Conservation (phyloP, 2,888 invertebrate genomes). For the Alviniconcha strummeri region DNA sequence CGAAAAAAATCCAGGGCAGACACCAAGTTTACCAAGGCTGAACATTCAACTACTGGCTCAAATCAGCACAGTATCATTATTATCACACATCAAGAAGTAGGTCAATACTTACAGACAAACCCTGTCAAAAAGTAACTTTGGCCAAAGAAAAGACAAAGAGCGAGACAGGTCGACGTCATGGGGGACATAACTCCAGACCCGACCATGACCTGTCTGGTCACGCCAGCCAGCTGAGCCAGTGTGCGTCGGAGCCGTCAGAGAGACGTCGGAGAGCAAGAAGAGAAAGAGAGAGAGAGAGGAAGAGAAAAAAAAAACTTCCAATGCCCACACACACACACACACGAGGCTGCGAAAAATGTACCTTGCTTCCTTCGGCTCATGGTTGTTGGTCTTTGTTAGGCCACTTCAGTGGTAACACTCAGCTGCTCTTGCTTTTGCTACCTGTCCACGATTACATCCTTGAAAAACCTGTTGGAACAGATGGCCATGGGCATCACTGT, state of each 20-base stretch:
- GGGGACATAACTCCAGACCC: conserved; percentile 29
- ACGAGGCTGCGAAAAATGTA: conserved; percentile 15
- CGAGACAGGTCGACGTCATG: conserved; percentile 23
- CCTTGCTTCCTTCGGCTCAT: conserved; percentile 28
- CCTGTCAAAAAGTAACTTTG: conserved; percentile 26
- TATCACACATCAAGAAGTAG: neutral
- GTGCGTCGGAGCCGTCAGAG: conserved; percentile 5
- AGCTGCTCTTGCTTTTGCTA: neutral
- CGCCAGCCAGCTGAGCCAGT: conserved; percentile 27
- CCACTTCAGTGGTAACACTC: neutral
- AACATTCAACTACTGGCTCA: conserved; percentile 1
- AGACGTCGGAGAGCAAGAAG: conserved; percentile 23
- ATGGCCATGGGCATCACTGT: too few relatives aligned
- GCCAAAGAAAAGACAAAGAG: conserved; percentile 26
- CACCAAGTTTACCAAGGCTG: conserved; percentile 1
- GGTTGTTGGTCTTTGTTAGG: conserved; percentile 20
- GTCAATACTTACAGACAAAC: conserved; percentile 18
- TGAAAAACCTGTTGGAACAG: too few relatives aligned
- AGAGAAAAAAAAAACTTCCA: too few relatives aligned
- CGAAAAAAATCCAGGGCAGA: conserved; percentile 25
- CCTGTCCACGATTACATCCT: too few relatives aligned
- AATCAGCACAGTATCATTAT: neutral
- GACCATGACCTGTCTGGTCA: conserved; percentile 30
- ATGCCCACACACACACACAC: conserved; percentile 9
- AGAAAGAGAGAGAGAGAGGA: conserved; percentile 12